Evolutionary conservation across 2,888 invertebrate species (phyloP).

Genomic region (Nowickia ferox): DNA sequence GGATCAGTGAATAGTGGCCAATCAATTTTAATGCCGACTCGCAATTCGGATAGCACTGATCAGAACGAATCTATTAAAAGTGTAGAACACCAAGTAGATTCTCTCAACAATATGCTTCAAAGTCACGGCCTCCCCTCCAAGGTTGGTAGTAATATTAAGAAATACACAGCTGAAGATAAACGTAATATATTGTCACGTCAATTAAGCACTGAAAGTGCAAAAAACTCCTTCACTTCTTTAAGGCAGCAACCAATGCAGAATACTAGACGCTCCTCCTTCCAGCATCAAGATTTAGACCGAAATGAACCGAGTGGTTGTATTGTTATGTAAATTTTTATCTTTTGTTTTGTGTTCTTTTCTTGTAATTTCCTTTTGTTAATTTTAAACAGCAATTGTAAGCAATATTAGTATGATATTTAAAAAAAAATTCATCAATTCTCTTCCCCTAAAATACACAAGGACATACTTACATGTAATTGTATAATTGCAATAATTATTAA

Average conservation of each 20-base stretch:
- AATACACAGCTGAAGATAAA: conserved; percentile 72
- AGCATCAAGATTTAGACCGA: conserved; percentile 45
- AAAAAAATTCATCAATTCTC: conserved; percentile 5
- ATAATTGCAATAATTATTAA: too few relatives aligned
- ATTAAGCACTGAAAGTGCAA: conserved; percentile 65
- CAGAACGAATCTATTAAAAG: conserved; percentile 58
- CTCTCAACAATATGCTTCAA: conserved; percentile 46
- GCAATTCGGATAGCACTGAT: conserved; percentile 67
- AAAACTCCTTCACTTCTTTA: conserved; percentile 37
- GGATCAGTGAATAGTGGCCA: conserved; percentile 22
- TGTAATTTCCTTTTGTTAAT: conserved; percentile 4
- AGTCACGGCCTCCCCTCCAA: conserved; percentile 32
- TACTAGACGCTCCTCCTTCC: conserved; percentile 38
- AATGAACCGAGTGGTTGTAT: conserved; percentile 74
- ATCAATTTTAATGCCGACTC: conserved; percentile 43
- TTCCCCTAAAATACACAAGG: background rate
- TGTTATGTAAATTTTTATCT: conserved; percentile 75
- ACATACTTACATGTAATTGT: too few relatives aligned
- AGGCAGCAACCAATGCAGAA: conserved; percentile 41
- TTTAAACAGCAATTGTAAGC: conserved; percentile 35
- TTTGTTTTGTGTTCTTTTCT: background rate
- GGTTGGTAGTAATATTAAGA: conserved; percentile 55
- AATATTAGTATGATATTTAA: conserved; percentile 46
- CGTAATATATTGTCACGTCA: conserved; percentile 74
- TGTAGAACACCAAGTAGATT: conserved; percentile 50